A percentile compares a stretch with the other conserved stretches of the same genome.
These are phyloP conservation scores for Merodon equestris DNA, from an alignment of 2,888 invertebrate species.

Conservation along the genomic window DNA sequence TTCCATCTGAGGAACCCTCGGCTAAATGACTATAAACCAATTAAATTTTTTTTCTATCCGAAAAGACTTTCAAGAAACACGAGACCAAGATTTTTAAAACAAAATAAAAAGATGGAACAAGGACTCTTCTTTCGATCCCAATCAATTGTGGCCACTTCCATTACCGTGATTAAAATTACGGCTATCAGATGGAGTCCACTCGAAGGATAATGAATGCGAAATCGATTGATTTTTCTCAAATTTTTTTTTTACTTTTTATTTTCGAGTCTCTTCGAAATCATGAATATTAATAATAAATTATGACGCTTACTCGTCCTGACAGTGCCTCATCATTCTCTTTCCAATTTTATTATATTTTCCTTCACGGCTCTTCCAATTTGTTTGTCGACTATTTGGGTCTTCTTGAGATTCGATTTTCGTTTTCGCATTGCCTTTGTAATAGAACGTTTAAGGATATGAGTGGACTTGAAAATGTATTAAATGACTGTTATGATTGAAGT, in stretches of 20 bases:
- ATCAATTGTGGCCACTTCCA: background rate
- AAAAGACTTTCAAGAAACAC: too few relatives aligned
- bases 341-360: too few relatives aligned
- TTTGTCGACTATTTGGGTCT: background rate
- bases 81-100: too few relatives aligned
- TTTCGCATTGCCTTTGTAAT: background rate
- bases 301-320: conserved; percentile 13
- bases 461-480: too few relatives aligned
- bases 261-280: conserved; percentile 1
- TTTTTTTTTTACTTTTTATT: background rate
- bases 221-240: conserved; percentile 4
- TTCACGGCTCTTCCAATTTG: conserved; percentile 15
- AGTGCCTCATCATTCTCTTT: conserved; percentile 2
- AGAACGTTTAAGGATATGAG: background rate
- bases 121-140: too few relatives aligned
- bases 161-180: background rate
- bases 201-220: background rate
- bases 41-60: too few relatives aligned
- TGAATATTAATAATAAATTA: conserved; percentile 52
- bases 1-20: too few relatives aligned
- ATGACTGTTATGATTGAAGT: conserved; percentile 37
- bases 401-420: background rate
- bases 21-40: too few relatives aligned
- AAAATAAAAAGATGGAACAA: too few relatives aligned
- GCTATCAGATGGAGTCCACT: background rate